A percentile compares a stretch with the other conserved stretches of the same genome.
These are phyloP conservation scores for Drosophila tristis DNA, from an alignment of 1,140 invertebrate species.

Conservation along the genomic window DNA sequence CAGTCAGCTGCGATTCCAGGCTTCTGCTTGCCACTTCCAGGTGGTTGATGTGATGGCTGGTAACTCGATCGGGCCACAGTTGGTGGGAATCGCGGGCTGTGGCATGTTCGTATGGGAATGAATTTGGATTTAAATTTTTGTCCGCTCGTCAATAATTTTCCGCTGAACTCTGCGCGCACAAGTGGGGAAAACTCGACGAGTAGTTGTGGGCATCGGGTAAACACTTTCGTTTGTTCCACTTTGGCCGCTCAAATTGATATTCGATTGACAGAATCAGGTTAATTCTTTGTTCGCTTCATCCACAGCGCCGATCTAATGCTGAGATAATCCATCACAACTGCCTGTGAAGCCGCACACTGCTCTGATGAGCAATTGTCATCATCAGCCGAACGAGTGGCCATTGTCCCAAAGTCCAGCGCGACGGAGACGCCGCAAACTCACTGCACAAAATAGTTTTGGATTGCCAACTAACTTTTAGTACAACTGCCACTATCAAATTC, in stretches of 20 bases:
- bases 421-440: too few species aligned
- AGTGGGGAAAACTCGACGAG: background rate
- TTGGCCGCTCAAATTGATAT: conserved; percentile 49
- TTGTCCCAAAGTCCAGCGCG: too few species aligned
- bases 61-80: conserved; percentile 10
- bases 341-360: conserved; percentile 11
- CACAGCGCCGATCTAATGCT: conserved; percentile 52
- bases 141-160: conserved; percentile 26
- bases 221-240: conserved; percentile 56
- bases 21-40: conserved; percentile 25
- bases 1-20: conserved; percentile 18
- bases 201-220: conserved; percentile 32
- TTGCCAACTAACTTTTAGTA: too few species aligned
- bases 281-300: conserved; percentile 64
- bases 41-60: conserved; percentile 24
- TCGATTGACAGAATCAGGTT: conserved; percentile 69
- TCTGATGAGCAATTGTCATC: conserved; percentile 39
- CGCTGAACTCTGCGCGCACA: conserved; percentile 19
- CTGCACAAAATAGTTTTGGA: too few species aligned
- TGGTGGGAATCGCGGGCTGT: background rate
- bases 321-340: conserved; percentile 51
- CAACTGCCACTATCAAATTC: too few species aligned
- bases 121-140: conserved; percentile 15
- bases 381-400: background rate
- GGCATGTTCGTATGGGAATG: too few species aligned